Evolutionary conservation across 2,888 invertebrate species (phyloP).

Genomic region (Clitarchus hookeri): DNA sequence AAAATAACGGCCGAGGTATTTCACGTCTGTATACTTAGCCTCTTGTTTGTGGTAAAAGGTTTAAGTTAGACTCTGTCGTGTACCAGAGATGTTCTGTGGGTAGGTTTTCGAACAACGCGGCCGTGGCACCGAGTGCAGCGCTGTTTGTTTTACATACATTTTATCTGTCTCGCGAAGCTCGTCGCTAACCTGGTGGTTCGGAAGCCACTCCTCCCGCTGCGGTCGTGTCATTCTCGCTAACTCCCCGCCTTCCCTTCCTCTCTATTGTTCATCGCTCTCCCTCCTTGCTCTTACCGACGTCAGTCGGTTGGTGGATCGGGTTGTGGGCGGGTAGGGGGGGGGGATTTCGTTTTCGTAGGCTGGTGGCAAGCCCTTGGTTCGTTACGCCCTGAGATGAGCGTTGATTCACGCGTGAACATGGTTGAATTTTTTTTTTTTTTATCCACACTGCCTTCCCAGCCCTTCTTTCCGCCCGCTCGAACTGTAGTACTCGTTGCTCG

Average conservation of each 20-base stretch:
- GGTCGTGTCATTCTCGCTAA: not conserved
- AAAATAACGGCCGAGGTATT: too few species aligned
- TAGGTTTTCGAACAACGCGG: too few species aligned
- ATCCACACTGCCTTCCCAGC: not conserved
- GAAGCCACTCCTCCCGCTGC: not conserved
- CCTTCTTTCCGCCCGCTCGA: not conserved
- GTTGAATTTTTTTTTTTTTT: conserved; percentile 5
- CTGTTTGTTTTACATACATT: too few species aligned
- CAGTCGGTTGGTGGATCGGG: not conserved
- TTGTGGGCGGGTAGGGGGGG: not conserved
- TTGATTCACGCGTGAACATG: conserved; percentile 14
- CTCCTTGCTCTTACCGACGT: not conserved
- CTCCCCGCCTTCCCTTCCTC: not conserved
- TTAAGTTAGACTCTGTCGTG: too few species aligned
- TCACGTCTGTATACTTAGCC: too few species aligned
- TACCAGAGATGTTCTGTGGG: too few species aligned
- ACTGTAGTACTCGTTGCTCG: not conserved
- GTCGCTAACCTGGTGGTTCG: too few species aligned
- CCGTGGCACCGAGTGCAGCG: too few species aligned
- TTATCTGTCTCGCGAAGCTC: too few species aligned
- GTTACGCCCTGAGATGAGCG: conserved; percentile 2
- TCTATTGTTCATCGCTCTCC: not conserved
- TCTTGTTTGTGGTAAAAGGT: too few species aligned
- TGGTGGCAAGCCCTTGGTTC: conserved; percentile 9
- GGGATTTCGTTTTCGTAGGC: conserved; percentile 7